A percentile compares a stretch with the other conserved stretches of the same genome.
These are phyloP conservation scores for Smithornis capensis DNA, from an alignment of 2,113 vertebrate species.

Conservation along the genomic window DNA sequence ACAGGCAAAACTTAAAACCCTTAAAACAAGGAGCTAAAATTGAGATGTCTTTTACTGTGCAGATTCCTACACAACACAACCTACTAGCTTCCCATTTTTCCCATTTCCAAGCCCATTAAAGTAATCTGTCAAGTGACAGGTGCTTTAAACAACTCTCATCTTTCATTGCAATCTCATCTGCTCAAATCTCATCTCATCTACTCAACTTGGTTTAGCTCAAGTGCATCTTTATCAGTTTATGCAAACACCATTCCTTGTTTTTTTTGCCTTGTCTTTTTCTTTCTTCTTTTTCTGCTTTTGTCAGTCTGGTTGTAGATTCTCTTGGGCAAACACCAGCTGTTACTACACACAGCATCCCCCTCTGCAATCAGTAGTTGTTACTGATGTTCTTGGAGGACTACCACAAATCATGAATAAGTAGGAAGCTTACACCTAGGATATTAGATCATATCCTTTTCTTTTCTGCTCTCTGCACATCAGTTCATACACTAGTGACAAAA, in stretches of 20 bases:
- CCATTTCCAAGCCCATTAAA: background rate
- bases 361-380: slow-evolving; percentile 80
- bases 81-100: background rate
- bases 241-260: slow-evolving; percentile 7
- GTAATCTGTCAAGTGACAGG: background rate
- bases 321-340: slow-evolving; percentile 58
- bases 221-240: slow-evolving; percentile 62
- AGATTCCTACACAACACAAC: background rate
- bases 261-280: background rate
- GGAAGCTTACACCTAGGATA: slow-evolving; percentile 38
- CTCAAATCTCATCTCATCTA: slow-evolving; percentile 44
- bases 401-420: slow-evolving; percentile 74
- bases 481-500: slow-evolving; percentile 54
- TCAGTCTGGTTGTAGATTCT: slow-evolving; percentile 56
- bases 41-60: background rate
- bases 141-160: background rate
- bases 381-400: slow-evolving; percentile 72
- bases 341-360: slow-evolving; percentile 76
- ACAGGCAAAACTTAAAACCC: background rate
- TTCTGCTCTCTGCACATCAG: background rate
- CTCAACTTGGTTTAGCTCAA: slow-evolving; percentile 52
- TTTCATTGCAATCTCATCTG: slow-evolving; percentile 22
- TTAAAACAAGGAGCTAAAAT: background rate
- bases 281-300: slow-evolving; percentile 36
- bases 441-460: slow-evolving; percentile 51